Evolutionary conservation across 2,888 invertebrate species (phyloP), one percentile per base, ranked within the genome.

Genomic region (Papilio gigon): DNA sequence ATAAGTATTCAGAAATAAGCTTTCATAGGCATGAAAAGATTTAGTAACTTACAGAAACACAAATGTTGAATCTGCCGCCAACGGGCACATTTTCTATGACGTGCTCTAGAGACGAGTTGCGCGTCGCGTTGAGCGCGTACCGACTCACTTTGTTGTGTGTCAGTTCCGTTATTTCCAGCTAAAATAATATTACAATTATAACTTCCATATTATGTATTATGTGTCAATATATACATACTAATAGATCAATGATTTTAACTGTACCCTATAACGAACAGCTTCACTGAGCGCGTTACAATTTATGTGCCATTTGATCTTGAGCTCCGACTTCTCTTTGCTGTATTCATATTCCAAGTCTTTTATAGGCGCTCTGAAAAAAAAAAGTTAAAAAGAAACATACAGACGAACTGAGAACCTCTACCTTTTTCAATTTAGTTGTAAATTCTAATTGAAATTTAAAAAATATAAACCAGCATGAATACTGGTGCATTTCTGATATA

Each of bases 251-350:
- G 40, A 40, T 37, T 22, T 69, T n/a, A n/a, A 22, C 22, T 73
- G 93, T 81, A 96, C 95, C 79, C 93, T 93, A 76, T 95, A 96
- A 5, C 92, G 92, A 40, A 89, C 82, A 1, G 87, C 82, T 66
- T 84, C 83, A 2, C 79, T 77, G 17, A 89, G 76, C 12, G 85
- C 83, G 64, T 92, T 91, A 83, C 97, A 97, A 66, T 95, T 95
- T 0, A 96, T 94, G 50, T 93, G 92, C 97, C 97, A 97, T 17
- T 92, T 85, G 0, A 97, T 93, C 27, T 89, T 87, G 87, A 97
- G 93, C 20, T 86, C 73, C 0, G 78, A 76, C 22, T 80, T 84
- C 6, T 79, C 76, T 22, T 82, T 80, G 17, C 84, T 77, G 63
- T 81, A 87, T 1, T 78, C 80, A 6, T 94, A 94, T 17, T 84